Percentiles rank a stretch among this genome's conserved stretches.
Evolutionary conservation across 2,888 invertebrate species (phyloP).

Genomic region (Pristionchus mayeri): DNA sequence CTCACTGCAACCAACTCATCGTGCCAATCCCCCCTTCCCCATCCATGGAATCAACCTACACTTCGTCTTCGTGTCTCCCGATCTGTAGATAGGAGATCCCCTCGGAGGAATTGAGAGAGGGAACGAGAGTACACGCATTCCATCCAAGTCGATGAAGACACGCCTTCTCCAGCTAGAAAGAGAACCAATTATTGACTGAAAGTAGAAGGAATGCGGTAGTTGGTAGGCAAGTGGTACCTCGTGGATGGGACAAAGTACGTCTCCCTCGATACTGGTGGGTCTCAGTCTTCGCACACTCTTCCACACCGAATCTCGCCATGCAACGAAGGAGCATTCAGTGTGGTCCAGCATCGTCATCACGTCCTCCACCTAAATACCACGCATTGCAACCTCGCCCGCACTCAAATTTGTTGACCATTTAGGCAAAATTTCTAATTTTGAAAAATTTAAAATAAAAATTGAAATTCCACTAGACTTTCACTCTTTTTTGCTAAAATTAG

Average conservation of each 20-base stretch:
- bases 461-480: too few relatives aligned
- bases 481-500: too few relatives aligned
- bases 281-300: conserved; percentile 15
- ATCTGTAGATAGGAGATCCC: conserved; percentile 13
- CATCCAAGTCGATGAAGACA: conserved; percentile 34
- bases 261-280: conserved; percentile 28
- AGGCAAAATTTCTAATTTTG: too few relatives aligned
- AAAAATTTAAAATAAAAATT: too few relatives aligned
- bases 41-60: background rate
- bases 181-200: too few relatives aligned
- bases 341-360: conserved; percentile 30
- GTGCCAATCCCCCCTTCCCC: background rate
- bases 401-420: too few relatives aligned
- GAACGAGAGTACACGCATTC: conserved; percentile 33
- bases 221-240: background rate
- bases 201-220: too few relatives aligned
- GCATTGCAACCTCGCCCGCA: too few relatives aligned
- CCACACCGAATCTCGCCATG: conserved; percentile 46
- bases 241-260: background rate
- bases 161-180: conserved; percentile 29
- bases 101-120: conserved; percentile 16
- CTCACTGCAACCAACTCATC: background rate
- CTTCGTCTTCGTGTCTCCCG: conserved; percentile 30
- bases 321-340: conserved; percentile 31
- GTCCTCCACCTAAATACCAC: conserved; percentile 22